These are phyloP conservation scores for Drosophila incognita DNA, from an alignment of 2,888 invertebrate genomes.

Conservation along the genomic window DNA sequence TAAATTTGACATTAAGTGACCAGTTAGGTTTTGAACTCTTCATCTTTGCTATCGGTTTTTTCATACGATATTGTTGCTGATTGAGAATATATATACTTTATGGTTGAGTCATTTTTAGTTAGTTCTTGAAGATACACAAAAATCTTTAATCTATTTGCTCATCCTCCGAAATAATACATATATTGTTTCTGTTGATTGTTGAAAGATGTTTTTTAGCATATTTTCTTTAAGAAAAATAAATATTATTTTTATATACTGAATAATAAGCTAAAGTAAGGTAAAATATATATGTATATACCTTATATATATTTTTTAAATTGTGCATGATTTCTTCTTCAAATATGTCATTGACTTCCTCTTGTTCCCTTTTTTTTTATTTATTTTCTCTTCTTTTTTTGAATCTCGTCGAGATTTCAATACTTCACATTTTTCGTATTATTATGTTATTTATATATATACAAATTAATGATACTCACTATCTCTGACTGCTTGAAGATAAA, in stretches of 20 bases:
- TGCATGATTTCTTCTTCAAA: neutral
- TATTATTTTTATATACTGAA: constrained; percentile 4
- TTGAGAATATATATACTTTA: neutral
- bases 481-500: constrained; percentile 12
- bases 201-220: constrained; percentile 9
- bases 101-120: neutral
- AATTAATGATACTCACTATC: neutral
- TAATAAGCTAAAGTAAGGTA: constrained; percentile 5
- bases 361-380: neutral
- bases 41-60: neutral
- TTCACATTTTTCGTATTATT: neutral
- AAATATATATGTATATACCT: neutral
- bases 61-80: neutral
- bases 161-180: neutral
- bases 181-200: neutral
- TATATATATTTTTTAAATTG: constrained; percentile 17
- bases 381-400: neutral
- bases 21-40: neutral
- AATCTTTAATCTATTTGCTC: neutral
- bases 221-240: constrained; percentile 9
- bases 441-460: neutral
- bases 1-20: too few relatives aligned
- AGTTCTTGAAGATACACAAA: too few relatives aligned
- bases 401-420: constrained; percentile 11
- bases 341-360: constrained; percentile 38